A percentile compares a stretch with the other conserved stretches of the same genome.
Conservation (phyloP, 2,797 vertebrate species). For the Helicolenus hilgendorfi region DNA sequence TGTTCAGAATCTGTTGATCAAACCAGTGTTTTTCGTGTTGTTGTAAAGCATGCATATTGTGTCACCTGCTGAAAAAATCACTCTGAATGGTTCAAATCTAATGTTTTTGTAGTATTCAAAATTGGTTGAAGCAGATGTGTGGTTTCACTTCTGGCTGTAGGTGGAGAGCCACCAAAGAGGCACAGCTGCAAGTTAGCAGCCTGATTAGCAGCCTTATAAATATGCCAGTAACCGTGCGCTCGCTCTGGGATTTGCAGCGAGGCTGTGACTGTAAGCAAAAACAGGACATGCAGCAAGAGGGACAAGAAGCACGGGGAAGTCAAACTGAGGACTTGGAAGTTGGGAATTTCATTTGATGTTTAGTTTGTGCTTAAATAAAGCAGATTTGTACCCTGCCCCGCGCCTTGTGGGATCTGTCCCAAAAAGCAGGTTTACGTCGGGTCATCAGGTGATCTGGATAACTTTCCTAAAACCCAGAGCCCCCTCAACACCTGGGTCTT, state of each 20-base stretch:
- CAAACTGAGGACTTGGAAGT: background rate
- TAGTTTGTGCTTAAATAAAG: conserved; percentile 11
- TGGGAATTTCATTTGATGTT: conserved; percentile 10
- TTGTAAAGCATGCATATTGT: background rate
- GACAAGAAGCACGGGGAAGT: conserved; percentile 1
- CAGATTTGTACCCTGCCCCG: background rate
- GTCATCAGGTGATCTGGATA: background rate
- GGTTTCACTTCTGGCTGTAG: background rate
- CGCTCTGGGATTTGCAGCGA: background rate
- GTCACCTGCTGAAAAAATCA: background rate
- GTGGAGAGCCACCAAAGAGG: background rate
- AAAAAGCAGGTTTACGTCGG: background rate
- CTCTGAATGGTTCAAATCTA: no score
- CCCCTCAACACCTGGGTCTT: background rate
- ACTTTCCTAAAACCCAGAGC: background rate
- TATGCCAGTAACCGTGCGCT: background rate
- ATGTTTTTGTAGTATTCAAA: background rate
- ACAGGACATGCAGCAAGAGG: conserved; percentile 14
- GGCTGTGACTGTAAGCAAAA: conserved; percentile 1
- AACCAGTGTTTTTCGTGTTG: background rate
- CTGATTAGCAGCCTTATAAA: conserved; percentile 26
- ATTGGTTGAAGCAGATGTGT: background rate
- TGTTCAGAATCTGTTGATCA: background rate
- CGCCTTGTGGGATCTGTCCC: background rate
- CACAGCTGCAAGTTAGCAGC: conserved; percentile 21